Evolutionary conservation across 2,797 vertebrate species (phyloP), one percentile per base, ranked within the genome.

Genomic region (Clarias fuscus): DNA sequence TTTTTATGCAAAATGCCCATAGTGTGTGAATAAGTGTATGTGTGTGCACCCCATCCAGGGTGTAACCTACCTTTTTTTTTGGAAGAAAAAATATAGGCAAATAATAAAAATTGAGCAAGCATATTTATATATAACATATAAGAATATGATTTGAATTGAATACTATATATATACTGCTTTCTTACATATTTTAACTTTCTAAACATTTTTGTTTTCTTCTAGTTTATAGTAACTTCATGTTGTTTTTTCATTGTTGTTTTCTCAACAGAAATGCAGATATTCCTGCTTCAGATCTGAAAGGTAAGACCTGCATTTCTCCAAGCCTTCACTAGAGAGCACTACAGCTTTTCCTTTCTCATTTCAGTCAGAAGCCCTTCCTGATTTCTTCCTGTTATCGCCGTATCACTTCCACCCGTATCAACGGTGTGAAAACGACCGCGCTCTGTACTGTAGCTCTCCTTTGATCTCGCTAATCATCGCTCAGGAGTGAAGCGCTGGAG

Each of bases 281-380:
- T 80, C 85, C 84, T 0, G 27, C 87, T 11, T 86, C 87, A 68
- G 87, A 88, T 37, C 76, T 88, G 65, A 88, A 88, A 84, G 86
- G 89, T 90, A 75, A 88, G 89, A 6, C 24, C 5, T 43, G 0
- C 4, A 30, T 17, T 24, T 67, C 72, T 43, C 7, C 8, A 10
- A 72, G 43, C 48, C 40, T 87, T 82, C 86, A 87, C 56, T 40
- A 84, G 86, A 84, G 82, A 7, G 86, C 82, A 48, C 73, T 84
- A 65, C 68, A 79, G 59, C 40, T 33, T 33, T 33, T 33, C 15
- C 58, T 61, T 68, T 30, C 56, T 68, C 6, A 1, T 24, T 59
- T 75, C 5, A 30, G 5, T 5, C 62, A 22, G 10, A 48, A 65
- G 58, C 71, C 3, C 40, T 76, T 48, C 18, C 80, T 22, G 5